Evolutionary conservation across 1,140 invertebrate species (phyloP).

Genomic region (Drosophila rhopaloa): DNA sequence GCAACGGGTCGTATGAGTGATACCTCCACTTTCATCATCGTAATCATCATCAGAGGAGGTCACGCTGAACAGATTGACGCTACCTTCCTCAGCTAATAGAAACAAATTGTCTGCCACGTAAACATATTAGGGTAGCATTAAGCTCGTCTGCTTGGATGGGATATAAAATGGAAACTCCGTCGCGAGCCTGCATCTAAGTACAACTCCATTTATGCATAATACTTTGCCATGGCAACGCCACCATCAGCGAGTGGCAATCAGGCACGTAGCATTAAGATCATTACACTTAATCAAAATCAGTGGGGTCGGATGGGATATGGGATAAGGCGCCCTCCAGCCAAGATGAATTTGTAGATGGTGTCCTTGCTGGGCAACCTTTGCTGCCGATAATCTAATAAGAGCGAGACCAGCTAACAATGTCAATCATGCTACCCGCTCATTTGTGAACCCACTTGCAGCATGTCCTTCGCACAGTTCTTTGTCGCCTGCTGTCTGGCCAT

Average conservation of each 20-base stretch:
- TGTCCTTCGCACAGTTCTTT: constrained; percentile 70
- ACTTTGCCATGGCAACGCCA: constrained; percentile 38
- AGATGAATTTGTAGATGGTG: constrained; percentile 6
- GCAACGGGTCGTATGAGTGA: constrained; percentile 53
- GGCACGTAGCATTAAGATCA: constrained; percentile 54
- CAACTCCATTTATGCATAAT: constrained; percentile 39
- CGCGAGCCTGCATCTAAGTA: constrained; percentile 13
- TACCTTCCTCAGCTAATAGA: constrained; percentile 52
- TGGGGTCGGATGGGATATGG: background rate
- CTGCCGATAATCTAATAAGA: constrained; percentile 42
- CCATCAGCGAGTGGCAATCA: constrained; percentile 21
- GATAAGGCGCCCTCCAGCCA: constrained; percentile 17
- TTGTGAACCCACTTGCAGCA: constrained; percentile 47
- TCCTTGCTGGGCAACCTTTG: constrained; percentile 2
- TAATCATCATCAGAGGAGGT: constrained; percentile 3
- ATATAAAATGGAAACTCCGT: constrained; percentile 22
- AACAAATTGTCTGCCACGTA: constrained; percentile 69
- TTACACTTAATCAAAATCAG: constrained; percentile 65
- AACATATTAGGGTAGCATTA: constrained; percentile 66
- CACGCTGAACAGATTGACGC: constrained; percentile 8
- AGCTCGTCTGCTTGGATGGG: constrained; percentile 10
- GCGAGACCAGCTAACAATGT: constrained; percentile 29
- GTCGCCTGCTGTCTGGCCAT: constrained; percentile 58
- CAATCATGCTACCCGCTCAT: constrained; percentile 16
- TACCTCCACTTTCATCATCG: constrained; percentile 24